A percentile compares a stretch with the other conserved stretches of the same genome.
Evolutionary conservation across 2,888 invertebrate genomes (phyloP).

Genomic region (Rhynchonema sp.): DNA sequence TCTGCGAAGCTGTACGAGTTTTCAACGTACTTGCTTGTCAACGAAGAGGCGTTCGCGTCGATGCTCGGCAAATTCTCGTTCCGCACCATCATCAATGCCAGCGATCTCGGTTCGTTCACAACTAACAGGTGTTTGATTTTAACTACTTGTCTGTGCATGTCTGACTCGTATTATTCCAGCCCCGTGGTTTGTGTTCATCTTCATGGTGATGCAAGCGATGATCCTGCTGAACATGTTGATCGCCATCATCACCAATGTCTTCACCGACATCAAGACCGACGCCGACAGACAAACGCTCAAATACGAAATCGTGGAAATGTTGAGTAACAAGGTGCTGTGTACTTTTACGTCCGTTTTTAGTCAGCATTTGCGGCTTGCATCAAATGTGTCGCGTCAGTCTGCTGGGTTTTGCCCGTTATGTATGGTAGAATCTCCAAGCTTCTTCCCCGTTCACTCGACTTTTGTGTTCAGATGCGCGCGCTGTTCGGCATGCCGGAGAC

Average conservation of each 20-base stretch:
- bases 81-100: slow-evolving; percentile 20
- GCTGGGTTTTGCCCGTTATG: too few relatives aligned
- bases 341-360: too few relatives aligned
- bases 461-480: too few relatives aligned
- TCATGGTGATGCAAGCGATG: slow-evolving; percentile 27
- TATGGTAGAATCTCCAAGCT: too few relatives aligned
- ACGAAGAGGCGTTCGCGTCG: slow-evolving; percentile 33
- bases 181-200: slow-evolving; percentile 25
- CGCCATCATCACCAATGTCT: slow-evolving; percentile 29
- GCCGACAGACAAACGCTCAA: slow-evolving; percentile 30
- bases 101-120: slow-evolving; percentile 2
- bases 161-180: background rate
- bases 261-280: slow-evolving; percentile 29
- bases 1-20: slow-evolving; percentile 19
- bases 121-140: too few relatives aligned
- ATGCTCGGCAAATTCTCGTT: slow-evolving; percentile 35
- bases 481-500: too few relatives aligned
- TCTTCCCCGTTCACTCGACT: too few relatives aligned
- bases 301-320: slow-evolving; percentile 19
- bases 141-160: too few relatives aligned
- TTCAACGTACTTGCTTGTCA: slow-evolving; percentile 27
- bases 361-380: too few relatives aligned
- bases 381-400: too few relatives aligned
- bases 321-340: background rate
- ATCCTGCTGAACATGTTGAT: slow-evolving; percentile 30